Base-by-base conservation (phyloP, 1,140 invertebrate genomes). In the Drosophila repleta region DNA sequence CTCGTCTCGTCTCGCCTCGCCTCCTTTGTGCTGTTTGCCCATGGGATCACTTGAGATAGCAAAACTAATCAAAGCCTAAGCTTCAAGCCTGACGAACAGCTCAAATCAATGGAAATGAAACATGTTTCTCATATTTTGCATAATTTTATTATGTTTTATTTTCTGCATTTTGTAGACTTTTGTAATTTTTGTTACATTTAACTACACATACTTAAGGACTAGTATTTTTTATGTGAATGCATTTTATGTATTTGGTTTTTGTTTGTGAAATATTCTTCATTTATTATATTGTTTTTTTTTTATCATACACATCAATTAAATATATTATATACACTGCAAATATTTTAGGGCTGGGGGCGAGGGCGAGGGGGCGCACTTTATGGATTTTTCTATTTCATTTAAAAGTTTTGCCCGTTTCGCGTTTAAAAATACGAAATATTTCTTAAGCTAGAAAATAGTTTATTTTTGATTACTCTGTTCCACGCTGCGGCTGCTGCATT, bases 141-240 rank as follows among this genome's bases (percentile, higher is more conserved):
- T 87, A 87, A 87, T 87, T 87, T 70, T 88, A 87, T 87, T 87
- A 87, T 87, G 82, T 79, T 79, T 74, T 51, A 60, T 68, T 64
- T 21, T 71, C 62, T 71, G 81, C 57, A 49, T 75, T 58, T 69
- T 57, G 63, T 53, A 81, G 79, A 68, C 73, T 77, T 61, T 57
- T 60, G 63, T 78, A 82, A 87, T 87, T 85, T 74, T 52, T 74
- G 71, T 87, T 87, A 87, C 78, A 87, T 87, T 87, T 87, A 87
- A 87, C 83, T 87, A 87, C 82, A 87, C 83, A 87, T 79, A 87
- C 82, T 87, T 87, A 87, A 29, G 13, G 29, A 13, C 75, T 88
- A 87, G 65, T 66, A 70, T 81, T 61, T 24, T 24, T 78, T 64
- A 35, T 62, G 68, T 57, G 13, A 64, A 64, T 67, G 53, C 51